These are phyloP conservation scores for Tromatobia lineatoria DNA, from an alignment of 2,888 invertebrate genomes.

Conservation along the genomic window DNA sequence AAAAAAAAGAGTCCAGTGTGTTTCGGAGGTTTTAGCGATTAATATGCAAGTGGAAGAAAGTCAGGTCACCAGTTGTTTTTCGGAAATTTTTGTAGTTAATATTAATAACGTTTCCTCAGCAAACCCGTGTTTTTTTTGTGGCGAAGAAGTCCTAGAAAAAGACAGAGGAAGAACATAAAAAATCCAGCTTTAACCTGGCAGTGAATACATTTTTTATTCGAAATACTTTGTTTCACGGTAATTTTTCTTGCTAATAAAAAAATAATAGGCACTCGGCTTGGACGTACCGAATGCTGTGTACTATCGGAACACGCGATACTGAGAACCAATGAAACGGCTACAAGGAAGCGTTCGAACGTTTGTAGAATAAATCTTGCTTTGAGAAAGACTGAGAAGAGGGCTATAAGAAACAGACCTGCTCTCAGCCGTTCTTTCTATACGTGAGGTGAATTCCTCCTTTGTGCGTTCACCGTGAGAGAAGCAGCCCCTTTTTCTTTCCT, in stretches of 20 bases:
- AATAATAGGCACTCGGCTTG: constrained; percentile 28
- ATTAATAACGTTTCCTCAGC: too few species aligned
- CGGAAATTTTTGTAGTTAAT: too few species aligned
- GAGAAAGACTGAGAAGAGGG: constrained; percentile 39
- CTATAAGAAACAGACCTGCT: constrained; percentile 48
- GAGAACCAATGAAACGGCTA: constrained; percentile 22
- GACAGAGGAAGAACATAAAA: not conserved
- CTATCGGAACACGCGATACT: constrained; percentile 5
- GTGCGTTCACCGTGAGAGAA: constrained; percentile 40
- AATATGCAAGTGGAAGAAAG: too few species aligned
- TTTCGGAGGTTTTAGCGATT: too few species aligned
- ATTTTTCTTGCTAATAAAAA: constrained; percentile 15
- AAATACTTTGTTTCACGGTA: not conserved
- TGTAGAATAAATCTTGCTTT: constrained; percentile 53
- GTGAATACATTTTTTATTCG: not conserved
- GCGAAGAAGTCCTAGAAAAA: too few species aligned
- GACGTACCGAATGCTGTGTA: not conserved
- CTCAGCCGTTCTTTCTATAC: constrained; percentile 43
- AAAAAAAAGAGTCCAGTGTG: too few species aligned
- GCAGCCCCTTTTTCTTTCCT: constrained; percentile 33
- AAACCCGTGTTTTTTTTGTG: too few species aligned
- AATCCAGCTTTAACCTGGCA: not conserved
- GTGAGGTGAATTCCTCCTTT: constrained; percentile 55
- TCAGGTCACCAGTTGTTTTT: too few species aligned
- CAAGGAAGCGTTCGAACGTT: constrained; percentile 51